Evolutionary conservation across 2,797 vertebrate species (phyloP), one percentile per base, ranked within the genome.

Genomic region (Enteromius fasciolatus): DNA sequence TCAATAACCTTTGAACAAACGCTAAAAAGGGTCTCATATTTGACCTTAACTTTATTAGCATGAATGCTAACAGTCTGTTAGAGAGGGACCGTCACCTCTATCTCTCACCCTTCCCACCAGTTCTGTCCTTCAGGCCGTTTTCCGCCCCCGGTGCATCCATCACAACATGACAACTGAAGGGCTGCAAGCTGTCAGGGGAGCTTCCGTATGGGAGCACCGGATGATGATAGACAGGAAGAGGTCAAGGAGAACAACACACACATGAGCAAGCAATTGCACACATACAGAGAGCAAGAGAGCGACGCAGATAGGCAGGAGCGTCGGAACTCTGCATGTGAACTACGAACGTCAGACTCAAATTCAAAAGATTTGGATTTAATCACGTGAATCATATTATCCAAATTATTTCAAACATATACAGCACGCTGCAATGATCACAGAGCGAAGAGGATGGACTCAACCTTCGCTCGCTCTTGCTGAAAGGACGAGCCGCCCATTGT

Each of bases 401-500:
- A 84, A 84, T 83, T 14, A 80, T 82, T 83, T 78, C 59, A 77
- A 83, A 83, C 50, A 4, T 48, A 78, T 80, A 82, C 82, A 68
- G 82, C 76, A 76, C n/a, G 44, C 73, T 74, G 73, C 80, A 67
- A 48, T 77, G 74, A 84, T 79, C 25, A 68, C 48, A 68, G 48
- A 61, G 18, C 5, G 63, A 39, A 76, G 41, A 67, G 57, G 41
- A 76, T 28, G 44, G 70, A 75, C 72, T 64, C 11, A 66, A 44
- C 75, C 67, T 64, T 81, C 68, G 36, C 67, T 78, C 59, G 25
- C 57, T 83, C 44, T 4, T 87, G 92, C 87, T 91, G 90, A 92
- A 93, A 92, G 89, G 92, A 93, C 90, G 90, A 89, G 89, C 82
- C 86, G 82, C 89, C 89, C 91, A 94, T 94, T 94, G 93, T 94